Percentiles rank a stretch among this genome's conserved stretches.
These are phyloP conservation scores for Collichthys lucidus DNA, from an alignment of 2,113 vertebrate species.

Conservation along the genomic window DNA sequence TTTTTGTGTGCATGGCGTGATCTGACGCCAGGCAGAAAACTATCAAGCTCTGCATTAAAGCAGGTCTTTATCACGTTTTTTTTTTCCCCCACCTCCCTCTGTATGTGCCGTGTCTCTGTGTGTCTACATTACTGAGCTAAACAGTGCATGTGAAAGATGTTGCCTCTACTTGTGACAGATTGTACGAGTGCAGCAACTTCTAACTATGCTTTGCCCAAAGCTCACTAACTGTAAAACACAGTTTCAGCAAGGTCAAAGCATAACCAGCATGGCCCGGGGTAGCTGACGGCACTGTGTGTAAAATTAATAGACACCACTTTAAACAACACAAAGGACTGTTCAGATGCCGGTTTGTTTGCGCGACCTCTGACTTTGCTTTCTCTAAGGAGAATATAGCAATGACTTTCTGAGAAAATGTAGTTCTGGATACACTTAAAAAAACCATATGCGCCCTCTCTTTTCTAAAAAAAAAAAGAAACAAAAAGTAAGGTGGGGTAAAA, in stretches of 20 bases:
- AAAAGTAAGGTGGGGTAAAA: neutral
- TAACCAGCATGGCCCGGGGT: conserved; percentile 16
- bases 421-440: conserved; percentile 15
- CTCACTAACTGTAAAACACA: conserved; percentile 42
- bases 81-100: neutral
- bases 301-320: conserved; percentile 52
- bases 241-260: conserved; percentile 26
- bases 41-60: neutral
- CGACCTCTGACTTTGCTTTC: conserved; percentile 38
- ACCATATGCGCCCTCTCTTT: neutral
- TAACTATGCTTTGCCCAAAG: conserved; percentile 36
- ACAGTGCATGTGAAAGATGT: conserved; percentile 4
- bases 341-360: conserved; percentile 34
- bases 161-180: conserved; percentile 29
- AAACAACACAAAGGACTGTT: conserved; percentile 46
- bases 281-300: conserved; percentile 33
- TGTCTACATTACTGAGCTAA: neutral
- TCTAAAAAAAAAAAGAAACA: neutral
- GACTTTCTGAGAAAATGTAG: conserved; percentile 4
- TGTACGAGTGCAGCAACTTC: conserved; percentile 15
- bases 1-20: conserved; percentile 25
- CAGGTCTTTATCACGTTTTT: neutral
- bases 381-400: conserved; percentile 25
- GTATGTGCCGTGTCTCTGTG: neutral
- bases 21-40: conserved; percentile 23